A percentile compares a stretch with the other conserved stretches of the same genome.
phyloP scores from a whole-genome alignment of 2,888 invertebrate genomes.

The Selenia dentaria region DNA sequence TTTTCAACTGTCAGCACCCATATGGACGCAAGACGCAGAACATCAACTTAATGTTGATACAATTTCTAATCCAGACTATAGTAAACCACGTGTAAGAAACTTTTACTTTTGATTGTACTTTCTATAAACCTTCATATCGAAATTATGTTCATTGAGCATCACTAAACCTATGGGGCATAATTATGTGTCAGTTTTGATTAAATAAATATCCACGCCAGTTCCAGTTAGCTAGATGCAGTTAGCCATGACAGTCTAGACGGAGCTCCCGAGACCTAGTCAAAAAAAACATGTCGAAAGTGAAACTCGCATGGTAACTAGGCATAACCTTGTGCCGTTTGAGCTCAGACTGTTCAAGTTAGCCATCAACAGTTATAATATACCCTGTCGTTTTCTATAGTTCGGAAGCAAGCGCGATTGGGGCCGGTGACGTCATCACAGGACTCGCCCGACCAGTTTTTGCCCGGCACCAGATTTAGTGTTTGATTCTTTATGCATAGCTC shows the following conservation, averaged over 20 bases:
- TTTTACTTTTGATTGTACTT: no score
- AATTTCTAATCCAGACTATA: no score
- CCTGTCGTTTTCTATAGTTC: constrained; percentile 60
- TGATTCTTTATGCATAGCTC: constrained; percentile 81
- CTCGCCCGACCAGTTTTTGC: constrained; percentile 71
- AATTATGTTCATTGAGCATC: no score
- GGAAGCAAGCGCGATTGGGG: constrained; percentile 64
- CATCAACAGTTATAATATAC: constrained; percentile 47
- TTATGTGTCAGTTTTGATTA: not conserved
- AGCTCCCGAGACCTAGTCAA: constrained; percentile 22
- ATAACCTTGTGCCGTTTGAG: constrained; percentile 48
- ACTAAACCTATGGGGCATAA: no score
- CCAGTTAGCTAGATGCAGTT: constrained; percentile 11
- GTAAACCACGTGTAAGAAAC: no score
- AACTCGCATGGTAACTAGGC: constrained; percentile 34
- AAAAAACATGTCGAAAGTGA: constrained; percentile 39
- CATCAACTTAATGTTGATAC: no score
- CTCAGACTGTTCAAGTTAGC: not conserved
- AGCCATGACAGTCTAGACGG: constrained; percentile 33
- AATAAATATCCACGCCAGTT: no score
- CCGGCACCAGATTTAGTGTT: constrained; percentile 73
- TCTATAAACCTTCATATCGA: no score
- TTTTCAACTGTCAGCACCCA: no score
- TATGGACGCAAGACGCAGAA: no score
- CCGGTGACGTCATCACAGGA: constrained; percentile 68